Evolutionary conservation across 2,113 vertebrate genomes (phyloP).

Genomic region (Uria aalge): DNA sequence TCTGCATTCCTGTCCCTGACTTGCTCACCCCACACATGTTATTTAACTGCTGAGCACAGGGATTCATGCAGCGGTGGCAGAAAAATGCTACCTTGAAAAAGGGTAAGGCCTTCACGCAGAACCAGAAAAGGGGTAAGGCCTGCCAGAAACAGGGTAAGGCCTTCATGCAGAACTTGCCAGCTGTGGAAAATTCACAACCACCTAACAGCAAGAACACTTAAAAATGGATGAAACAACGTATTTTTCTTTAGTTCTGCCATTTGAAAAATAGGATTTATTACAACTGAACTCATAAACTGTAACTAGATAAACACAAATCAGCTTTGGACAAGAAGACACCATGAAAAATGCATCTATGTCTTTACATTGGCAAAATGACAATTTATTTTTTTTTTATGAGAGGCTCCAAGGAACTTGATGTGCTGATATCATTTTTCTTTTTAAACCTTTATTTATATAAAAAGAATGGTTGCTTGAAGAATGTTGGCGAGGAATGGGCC

Average conservation of each 20-base stretch:
- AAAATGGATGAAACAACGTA: fast-evolving
- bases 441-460: neutral
- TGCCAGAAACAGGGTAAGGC: neutral
- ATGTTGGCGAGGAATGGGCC: fast-evolving
- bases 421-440: neutral
- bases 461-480: neutral
- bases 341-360: neutral
- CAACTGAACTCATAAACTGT: neutral
- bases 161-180: neutral
- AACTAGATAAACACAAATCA: neutral
- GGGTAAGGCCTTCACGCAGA: neutral
- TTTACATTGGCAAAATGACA: fast-evolving
- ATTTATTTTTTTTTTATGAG: neutral
- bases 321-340: neutral
- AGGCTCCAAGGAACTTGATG: neutral
- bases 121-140: neutral
- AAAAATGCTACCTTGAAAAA: neutral
- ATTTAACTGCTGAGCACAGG: neutral
- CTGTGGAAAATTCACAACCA: neutral
- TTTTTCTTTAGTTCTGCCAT: neutral
- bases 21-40: neutral
- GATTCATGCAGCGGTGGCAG: neutral
- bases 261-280: neutral
- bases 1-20: neutral
- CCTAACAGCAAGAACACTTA: neutral